These are phyloP conservation scores for Anthoscopus minutus DNA, from an alignment of 2,113 vertebrate species.

Conservation along the genomic window DNA sequence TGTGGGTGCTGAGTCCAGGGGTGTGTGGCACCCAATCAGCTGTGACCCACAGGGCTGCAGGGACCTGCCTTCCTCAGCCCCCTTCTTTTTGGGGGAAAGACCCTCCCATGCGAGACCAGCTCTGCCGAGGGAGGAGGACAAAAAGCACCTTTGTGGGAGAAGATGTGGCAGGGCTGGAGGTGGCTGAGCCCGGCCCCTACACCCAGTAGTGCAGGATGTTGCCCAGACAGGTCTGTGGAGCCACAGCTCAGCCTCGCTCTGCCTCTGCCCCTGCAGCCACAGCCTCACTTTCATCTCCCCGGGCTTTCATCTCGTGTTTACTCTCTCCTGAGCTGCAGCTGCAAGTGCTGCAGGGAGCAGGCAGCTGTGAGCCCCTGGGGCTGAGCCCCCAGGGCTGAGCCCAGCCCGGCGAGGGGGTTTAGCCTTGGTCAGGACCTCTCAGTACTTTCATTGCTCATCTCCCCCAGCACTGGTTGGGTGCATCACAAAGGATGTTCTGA, in stretches of 20 bases:
- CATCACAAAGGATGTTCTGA: no score
- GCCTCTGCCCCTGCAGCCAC: not conserved
- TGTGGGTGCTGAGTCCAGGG: rapidly evolving
- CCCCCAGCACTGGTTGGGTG: not conserved
- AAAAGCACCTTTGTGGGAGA: not conserved
- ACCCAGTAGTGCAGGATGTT: not conserved
- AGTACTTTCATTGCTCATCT: rapidly evolving
- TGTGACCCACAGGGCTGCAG: not conserved
- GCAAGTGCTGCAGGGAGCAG: not conserved
- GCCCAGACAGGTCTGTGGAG: not conserved
- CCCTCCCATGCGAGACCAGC: rapidly evolving
- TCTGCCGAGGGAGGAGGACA: not conserved
- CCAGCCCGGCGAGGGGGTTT: not conserved
- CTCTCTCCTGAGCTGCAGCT: not conserved
- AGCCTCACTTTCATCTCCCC: not conserved
- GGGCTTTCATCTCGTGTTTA: not conserved
- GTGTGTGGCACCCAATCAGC: not conserved
- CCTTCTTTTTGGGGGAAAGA: no score
- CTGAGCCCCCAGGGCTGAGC: not conserved
- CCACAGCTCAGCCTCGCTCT: not conserved
- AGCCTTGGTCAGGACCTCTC: not conserved
- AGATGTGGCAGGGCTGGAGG: not conserved
- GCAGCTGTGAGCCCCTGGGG: not conserved
- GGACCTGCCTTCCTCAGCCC: not conserved
- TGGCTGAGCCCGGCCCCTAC: not conserved